Evolutionary conservation across 2,797 vertebrate genomes (phyloP).

Genomic region (Ptychadena robeensis): DNA sequence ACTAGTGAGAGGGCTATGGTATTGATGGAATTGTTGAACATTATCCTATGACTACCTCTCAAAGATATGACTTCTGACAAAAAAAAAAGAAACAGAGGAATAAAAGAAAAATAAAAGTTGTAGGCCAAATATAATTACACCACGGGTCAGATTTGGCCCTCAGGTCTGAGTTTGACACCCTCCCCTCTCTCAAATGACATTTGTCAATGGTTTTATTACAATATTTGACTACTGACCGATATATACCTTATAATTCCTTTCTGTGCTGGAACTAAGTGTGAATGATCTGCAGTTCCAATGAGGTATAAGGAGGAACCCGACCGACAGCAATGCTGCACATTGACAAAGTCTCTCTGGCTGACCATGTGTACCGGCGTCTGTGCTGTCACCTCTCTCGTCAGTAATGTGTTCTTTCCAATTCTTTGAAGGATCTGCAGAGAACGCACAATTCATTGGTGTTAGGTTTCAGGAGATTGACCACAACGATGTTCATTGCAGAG

Average conservation of each 20-base stretch:
- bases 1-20: too few species aligned
- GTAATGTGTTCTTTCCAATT: conserved; percentile 72
- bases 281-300: conserved; percentile 74
- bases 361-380: conserved; percentile 77
- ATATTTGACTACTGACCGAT: neutral
- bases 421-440: conserved; percentile 76
- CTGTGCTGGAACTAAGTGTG: conserved; percentile 74
- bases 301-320: conserved; percentile 73
- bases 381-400: conserved; percentile 80
- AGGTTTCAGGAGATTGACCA: neutral
- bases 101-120: too few species aligned
- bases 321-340: conserved; percentile 75
- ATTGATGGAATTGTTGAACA: too few species aligned
- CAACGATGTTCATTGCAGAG: neutral
- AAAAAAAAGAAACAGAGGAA: too few species aligned
- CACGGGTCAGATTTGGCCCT: too few species aligned
- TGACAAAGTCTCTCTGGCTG: conserved; percentile 83
- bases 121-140: too few species aligned
- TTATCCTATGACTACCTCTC: too few species aligned
- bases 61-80: too few species aligned
- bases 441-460: neutral
- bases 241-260: conserved; percentile 80
- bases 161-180: too few species aligned
- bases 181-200: too few species aligned
- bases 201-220: too few species aligned